Conservation (phyloP, 92 coral and sea anemone genomes). For the Siderastrea radians region DNA sequence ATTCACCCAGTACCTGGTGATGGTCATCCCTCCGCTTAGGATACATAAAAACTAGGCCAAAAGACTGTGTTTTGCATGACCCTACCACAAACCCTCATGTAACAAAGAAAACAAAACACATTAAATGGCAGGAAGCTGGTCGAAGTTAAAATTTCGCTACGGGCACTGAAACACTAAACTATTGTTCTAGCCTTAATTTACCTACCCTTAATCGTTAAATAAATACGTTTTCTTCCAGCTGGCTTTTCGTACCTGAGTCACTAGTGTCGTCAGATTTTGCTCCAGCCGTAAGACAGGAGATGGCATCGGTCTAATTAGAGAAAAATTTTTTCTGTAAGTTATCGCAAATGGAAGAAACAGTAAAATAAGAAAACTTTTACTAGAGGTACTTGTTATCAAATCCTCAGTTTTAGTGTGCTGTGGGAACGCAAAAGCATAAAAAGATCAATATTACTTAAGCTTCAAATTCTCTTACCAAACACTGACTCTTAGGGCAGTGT, state of each 20-base stretch:
- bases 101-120: too few relatives aligned
- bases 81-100: too few relatives aligned
- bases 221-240: too few relatives aligned
- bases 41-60: too few relatives aligned
- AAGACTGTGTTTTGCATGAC: too few relatives aligned
- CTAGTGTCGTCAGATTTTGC: not conserved
- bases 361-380: not conserved
- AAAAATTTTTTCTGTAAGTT: not conserved
- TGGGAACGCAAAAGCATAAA: not conserved
- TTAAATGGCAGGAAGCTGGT: too few relatives aligned
- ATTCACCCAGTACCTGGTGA: too few relatives aligned
- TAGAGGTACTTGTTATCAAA: not conserved
- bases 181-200: too few relatives aligned
- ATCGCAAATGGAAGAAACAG: not conserved
- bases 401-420: not conserved
- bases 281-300: constrained; percentile 4
- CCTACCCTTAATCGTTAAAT: too few relatives aligned
- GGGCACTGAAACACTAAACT: too few relatives aligned
- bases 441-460: not conserved
- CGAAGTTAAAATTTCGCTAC: too few relatives aligned
- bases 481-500: not conserved
- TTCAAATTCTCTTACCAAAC: not conserved
- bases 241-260: not conserved
- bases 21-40: too few relatives aligned
- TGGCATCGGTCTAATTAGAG: not conserved